Evolutionary conservation across 2,797 vertebrate species (phyloP).

Genomic region (Malurus leucopterus): DNA sequence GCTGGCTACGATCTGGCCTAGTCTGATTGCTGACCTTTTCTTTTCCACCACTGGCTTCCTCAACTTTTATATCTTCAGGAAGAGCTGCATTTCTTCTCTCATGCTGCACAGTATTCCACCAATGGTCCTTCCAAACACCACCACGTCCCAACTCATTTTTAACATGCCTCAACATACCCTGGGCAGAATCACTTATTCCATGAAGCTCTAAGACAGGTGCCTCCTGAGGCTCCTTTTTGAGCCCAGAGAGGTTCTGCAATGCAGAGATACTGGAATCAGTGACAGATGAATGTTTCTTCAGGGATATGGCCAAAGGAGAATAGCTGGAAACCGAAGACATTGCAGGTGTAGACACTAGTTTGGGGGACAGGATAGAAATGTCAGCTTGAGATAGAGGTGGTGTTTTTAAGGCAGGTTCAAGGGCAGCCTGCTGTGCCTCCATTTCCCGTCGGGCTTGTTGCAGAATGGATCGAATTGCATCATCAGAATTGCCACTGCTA

Average conservation of each 20-base stretch:
- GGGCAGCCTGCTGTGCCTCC: slow-evolving; percentile 91
- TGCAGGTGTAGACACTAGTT: slow-evolving; percentile 75
- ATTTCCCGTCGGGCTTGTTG: slow-evolving; percentile 94
- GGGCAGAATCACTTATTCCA: slow-evolving; percentile 71
- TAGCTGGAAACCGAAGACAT: slow-evolving; percentile 81
- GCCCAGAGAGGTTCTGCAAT: slow-evolving; percentile 71
- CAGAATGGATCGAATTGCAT: slow-evolving; percentile 92
- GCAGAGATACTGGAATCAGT: slow-evolving; percentile 79
- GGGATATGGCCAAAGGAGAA: slow-evolving; percentile 85
- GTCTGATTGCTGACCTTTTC: slow-evolving; percentile 71
- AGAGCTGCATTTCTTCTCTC: slow-evolving; percentile 76
- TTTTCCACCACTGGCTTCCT: slow-evolving; percentile 75
- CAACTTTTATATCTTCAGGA: slow-evolving; percentile 73
- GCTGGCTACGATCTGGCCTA: slow-evolving; percentile 74
- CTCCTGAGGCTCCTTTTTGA: slow-evolving; percentile 84
- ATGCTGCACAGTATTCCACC: slow-evolving; percentile 87
- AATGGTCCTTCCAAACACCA: slow-evolving; percentile 90
- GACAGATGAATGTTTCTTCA: slow-evolving; percentile 86
- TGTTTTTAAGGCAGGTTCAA: slow-evolving; percentile 90
- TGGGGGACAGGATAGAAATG: slow-evolving; percentile 79
- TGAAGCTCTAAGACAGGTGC: slow-evolving; percentile 76
- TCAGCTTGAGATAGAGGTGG: slow-evolving; percentile 81
- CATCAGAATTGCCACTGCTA: slow-evolving; percentile 84
- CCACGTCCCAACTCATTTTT: slow-evolving; percentile 78
- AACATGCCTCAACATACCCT: slow-evolving; percentile 78